Base-by-base conservation (phyloP, 2,113 vertebrate species). In the Callionymus lyra region DNA sequence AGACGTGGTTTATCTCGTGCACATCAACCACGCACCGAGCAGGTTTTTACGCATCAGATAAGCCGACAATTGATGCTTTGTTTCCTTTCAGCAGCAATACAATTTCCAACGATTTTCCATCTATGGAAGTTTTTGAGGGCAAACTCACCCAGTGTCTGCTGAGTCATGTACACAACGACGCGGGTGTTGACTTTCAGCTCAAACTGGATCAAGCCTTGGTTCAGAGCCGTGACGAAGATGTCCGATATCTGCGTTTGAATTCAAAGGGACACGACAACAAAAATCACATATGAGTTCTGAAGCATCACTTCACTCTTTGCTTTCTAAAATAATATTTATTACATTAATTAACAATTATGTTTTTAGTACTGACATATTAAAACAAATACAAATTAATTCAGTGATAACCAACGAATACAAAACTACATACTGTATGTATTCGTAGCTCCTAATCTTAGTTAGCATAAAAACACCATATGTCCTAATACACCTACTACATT, bases 121-220 rank as follows among this genome's bases (percentile, higher is more conserved):
- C 32, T 11, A 6, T 45, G 19, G 5, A 34, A 34, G 8, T 38
- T 9, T 1, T n/a, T 12, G 3, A 9, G 37, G 27, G 39, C 14
- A 53, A n/a, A 58, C 91, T 90, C 72, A 98, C 94, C 94, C 76
- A 94, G 74, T 6, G 93, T 95, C 70, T 94, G 78, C 68, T 96
- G 93, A 60, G 92, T 93, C 52, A 93, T 88, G 47, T 91, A 94
- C 1, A 92, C 90, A 41, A 88, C 65, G 36, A 98, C 86, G 71
- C 85, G 88, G 42, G 90, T 84, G 2, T 89, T 86, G 6, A 92
- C 86, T 66, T 94, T 97, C 74, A 98, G 80, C 41, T 94, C 91
- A 79, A 98, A 98, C 63, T 94, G 87, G 56, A 98, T 83, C 73
- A 91, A 75, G 65, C 92, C 96, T 82, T 94, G 92, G 76, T 91